Base-by-base conservation (phyloP, 2,888 invertebrate genomes). In the Helleia helle region DNA sequence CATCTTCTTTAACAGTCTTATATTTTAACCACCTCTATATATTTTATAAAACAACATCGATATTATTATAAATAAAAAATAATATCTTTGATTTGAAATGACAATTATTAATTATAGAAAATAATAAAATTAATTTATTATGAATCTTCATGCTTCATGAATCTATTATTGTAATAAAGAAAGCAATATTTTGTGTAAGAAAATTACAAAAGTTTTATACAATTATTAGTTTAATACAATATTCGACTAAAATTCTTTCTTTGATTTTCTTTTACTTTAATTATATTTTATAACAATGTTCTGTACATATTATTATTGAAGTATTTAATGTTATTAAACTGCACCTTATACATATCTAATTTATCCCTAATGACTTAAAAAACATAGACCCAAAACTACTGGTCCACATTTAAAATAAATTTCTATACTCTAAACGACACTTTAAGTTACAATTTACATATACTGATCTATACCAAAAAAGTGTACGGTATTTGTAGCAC, bases 401-500 rank as follows among this genome's bases (percentile, higher is more conserved):
- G 56, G 59, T 59, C 58, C 59, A 53, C 56, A 47, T 45, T 22
- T 22, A 5, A 7, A 2, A 5, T 22, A 22, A 22, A 22, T 22
- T 22, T 8, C 5, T 2, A 4, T 22, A 22, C 4, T 6, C 22
- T 3, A 5, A 18, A 31, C 6, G 11, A 11, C 11, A 1, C 22
- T 18, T 49, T 55, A 46, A 56, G 60, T 41, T 62, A 58, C 58
- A 60, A 69, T 48, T 59, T 47, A 46, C 57, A 64, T 62, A 52
- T 62, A 39, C n/a, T 30, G 30, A 13, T 39, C 39, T 9, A 24
- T 15, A 15, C 24, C 30, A 12, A 24, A 39, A 39, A 79, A 68
- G 58, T 76, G 74, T 61, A 81, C 72, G 48, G 80, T 65, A 58
- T 79, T 73, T 52, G 81, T 77, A 44, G 73, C 62, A 50, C 62